These are phyloP conservation scores for Eupithecia centaureata DNA, from an alignment of 2,888 invertebrate species.

Conservation along the genomic window DNA sequence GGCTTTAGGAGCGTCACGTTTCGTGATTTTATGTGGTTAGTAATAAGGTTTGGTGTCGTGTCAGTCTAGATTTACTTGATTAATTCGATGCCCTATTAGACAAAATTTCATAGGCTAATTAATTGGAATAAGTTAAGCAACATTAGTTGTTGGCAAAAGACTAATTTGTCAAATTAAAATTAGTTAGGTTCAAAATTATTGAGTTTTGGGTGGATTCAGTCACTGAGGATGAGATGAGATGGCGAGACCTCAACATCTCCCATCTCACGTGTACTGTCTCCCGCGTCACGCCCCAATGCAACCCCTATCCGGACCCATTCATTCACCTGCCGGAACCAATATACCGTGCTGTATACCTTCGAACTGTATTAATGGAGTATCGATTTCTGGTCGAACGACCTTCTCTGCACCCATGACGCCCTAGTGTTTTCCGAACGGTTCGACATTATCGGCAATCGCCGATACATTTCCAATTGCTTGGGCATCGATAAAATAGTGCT, in stretches of 20 bases:
- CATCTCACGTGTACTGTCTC: conserved; percentile 45
- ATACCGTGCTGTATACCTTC: conserved; percentile 72
- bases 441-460: conserved; percentile 83
- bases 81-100: not conserved
- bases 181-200: not conserved
- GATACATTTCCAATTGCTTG: conserved; percentile 73
- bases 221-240: conserved; percentile 27
- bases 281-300: conserved; percentile 63
- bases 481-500: conserved; percentile 41
- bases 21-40: not conserved
- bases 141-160: too few relatives aligned
- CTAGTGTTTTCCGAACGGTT: conserved; percentile 83
- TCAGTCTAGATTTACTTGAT: not conserved
- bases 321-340: conserved; percentile 73
- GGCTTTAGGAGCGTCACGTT: not conserved
- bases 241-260: conserved; percentile 64
- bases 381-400: conserved; percentile 78
- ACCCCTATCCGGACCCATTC: conserved; percentile 59
- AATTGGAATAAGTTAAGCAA: too few relatives aligned
- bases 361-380: conserved; percentile 78
- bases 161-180: not conserved
- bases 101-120: not conserved
- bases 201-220: not conserved
- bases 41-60: not conserved
- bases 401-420: conserved; percentile 70